Base-by-base conservation (phyloP, 2,888 invertebrate species). In the Nephrotoma appendiculata region DNA sequence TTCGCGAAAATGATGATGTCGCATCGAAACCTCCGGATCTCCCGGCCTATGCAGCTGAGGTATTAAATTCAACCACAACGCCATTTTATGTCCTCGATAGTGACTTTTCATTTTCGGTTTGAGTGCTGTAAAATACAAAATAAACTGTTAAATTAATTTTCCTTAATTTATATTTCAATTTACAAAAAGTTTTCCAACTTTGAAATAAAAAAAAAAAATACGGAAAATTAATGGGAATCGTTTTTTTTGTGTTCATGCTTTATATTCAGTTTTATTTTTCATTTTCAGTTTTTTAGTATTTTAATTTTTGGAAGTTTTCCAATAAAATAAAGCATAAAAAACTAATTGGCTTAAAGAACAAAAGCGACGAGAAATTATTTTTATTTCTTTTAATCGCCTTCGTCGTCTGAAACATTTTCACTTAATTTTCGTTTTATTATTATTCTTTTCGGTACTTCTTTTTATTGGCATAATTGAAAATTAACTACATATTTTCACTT, bases 21-120 rank as follows among this genome's bases (percentile, higher is more conserved):
- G 91, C 93, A 95, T 95, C 89, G 94, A 93, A 88, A 94, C 94
- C 89, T 94, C 94, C 89, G 95, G 93, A 88, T 94, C 93, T 19
- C 96, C 96, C 0, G 96, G 95, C 88, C 95, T 94, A 92, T 97
- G 96, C 88, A 97, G 94, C 90, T 96, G 96, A 15, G 97, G 97
- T 88, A 97, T 95, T 87, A 97, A 93, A 90, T 97, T 96, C 89
- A 97, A 92, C 98, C 98, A 98, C 88, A 97, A 94, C 87, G 97
- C 96, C 95, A 97, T 95, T 92, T 97, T 96, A 92, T 97, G 96
- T 0, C 97, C 96, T 41, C 97, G 94, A 92, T 97, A 97, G 92
- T 97, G 97, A 89, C 95, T 96, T 90, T 94, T 95, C 92, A 96
- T 94, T 88, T 95, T 94, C 12, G 95, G 93, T 89, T 95, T 95